Evolutionary conservation across 2,888 invertebrate genomes (phyloP).

Genomic region (Tipula vernalis): DNA sequence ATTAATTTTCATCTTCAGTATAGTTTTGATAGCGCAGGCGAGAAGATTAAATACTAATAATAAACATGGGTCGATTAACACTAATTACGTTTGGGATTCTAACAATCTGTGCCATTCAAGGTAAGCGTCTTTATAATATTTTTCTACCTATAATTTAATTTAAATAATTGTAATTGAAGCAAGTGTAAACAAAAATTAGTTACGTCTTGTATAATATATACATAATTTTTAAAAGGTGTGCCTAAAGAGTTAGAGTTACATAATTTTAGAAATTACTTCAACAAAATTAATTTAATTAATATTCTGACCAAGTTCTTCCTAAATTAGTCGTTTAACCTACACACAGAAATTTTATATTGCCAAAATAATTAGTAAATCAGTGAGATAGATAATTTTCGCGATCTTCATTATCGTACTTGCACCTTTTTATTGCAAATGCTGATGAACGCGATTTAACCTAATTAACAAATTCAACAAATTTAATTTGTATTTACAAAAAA

Average conservation of each 20-base stretch:
- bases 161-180: neutral
- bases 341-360: neutral
- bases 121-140: neutral
- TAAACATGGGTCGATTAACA: neutral
- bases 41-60: neutral
- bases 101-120: neutral
- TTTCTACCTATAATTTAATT: neutral
- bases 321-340: neutral
- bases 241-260: neutral
- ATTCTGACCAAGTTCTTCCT: neutral
- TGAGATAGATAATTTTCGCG: neutral
- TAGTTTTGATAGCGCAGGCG: neutral
- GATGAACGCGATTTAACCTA: neutral
- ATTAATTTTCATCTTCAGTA: neutral
- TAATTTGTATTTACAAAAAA: neutral
- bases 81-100: neutral
- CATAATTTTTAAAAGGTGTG: neutral
- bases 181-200: too few species aligned
- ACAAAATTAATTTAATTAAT: neutral
- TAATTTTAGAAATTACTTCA: neutral
- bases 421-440: neutral
- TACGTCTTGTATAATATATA: too few species aligned
- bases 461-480: neutral
- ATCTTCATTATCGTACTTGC: neutral
- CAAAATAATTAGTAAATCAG: neutral